Base-by-base conservation (phyloP, 2,888 invertebrate genomes). In the Cheilosia scutellata region DNA sequence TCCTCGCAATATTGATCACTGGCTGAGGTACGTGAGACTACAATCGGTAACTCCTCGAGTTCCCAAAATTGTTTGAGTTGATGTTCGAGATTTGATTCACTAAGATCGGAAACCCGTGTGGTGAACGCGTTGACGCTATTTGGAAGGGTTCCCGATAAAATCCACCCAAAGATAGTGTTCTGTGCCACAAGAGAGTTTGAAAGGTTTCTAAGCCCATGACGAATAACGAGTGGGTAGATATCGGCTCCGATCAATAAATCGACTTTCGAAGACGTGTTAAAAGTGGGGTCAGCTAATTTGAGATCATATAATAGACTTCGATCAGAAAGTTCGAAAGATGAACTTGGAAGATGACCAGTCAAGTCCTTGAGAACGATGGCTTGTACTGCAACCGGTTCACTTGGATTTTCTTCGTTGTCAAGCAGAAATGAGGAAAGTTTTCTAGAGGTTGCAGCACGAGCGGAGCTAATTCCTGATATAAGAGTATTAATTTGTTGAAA, bases 81-180 rank as follows among this genome's bases (percentile, higher is more conserved):
- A 6, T 25, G 1, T 3, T 57, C 33, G 2, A 57, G 40, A 31
- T 9, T 49, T 63, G 16, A 47, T 29, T 51, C 33, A 3, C 11
- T 29, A 20, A 20, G 20, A 20, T 20, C 16, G 25, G 37, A 49
- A 40, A 29, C n/a, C 9, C 13, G 4, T 11, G 29, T 33, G 31
- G 20, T 37, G 25, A 53, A 66, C 1, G 47, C 16, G 4, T 47
- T 31, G 16, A 49, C 11, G 0, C 16, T 29, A 3, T 9, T 47
- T 9, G 29, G 40, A n/a, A 66, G 6, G n/a, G n/a, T n/a, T n/a
- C n/a, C n/a, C n/a, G n/a, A n/a, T n/a, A n/a, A 13, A 40, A 31
- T 31, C 47, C 47, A 63, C 4, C 63, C 63, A 33, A 63, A 47
- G 5, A 47, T 31, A 1, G 63, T 53, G n/a, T 53, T 66, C 29